Evolutionary conservation across 2,888 invertebrate genomes (phyloP).

Genomic region (Xylota sylvarum): DNA sequence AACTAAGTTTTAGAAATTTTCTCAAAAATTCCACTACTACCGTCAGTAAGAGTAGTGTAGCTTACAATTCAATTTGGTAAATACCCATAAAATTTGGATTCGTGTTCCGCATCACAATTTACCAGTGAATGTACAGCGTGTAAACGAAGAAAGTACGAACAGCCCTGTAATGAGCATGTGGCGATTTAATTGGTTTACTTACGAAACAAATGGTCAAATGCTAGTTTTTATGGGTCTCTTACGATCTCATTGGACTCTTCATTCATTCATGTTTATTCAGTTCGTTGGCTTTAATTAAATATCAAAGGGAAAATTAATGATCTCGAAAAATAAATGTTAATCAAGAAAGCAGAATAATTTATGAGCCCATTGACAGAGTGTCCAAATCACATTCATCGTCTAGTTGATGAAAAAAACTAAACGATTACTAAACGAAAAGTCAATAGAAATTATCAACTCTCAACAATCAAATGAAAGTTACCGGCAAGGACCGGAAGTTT

Average conservation of each 20-base stretch:
- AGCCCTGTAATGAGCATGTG: constrained; percentile 2
- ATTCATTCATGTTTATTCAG: constrained; percentile 32
- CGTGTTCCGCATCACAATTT: background rate
- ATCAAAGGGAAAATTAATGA: constrained; percentile 21
- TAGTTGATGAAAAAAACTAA: background rate
- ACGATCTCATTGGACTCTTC: constrained; percentile 9
- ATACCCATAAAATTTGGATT: background rate
- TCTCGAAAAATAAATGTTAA: constrained; percentile 19
- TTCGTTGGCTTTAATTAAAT: constrained; percentile 29
- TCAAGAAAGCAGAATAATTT: constrained; percentile 32
- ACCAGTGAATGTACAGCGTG: background rate
- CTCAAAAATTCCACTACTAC: background rate
- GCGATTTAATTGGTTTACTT: constrained; percentile 21
- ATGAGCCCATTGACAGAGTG: constrained; percentile 1
- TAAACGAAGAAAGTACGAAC: constrained; percentile 10
- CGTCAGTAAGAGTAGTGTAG: background rate
- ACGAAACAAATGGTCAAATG: constrained; percentile 21
- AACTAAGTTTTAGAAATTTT: background rate
- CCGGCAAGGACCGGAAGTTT: background rate
- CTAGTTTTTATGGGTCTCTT: background rate
- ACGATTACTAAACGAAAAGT: background rate
- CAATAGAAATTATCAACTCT: background rate
- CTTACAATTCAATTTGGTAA: background rate
- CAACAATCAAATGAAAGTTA: constrained; percentile 18
- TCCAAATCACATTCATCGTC: background rate